Percentiles rank a stretch among this genome's conserved stretches.
These are phyloP conservation scores for Pseudomyrmex flavicornis DNA, from an alignment of 1,140 invertebrate genomes.

Conservation along the genomic window DNA sequence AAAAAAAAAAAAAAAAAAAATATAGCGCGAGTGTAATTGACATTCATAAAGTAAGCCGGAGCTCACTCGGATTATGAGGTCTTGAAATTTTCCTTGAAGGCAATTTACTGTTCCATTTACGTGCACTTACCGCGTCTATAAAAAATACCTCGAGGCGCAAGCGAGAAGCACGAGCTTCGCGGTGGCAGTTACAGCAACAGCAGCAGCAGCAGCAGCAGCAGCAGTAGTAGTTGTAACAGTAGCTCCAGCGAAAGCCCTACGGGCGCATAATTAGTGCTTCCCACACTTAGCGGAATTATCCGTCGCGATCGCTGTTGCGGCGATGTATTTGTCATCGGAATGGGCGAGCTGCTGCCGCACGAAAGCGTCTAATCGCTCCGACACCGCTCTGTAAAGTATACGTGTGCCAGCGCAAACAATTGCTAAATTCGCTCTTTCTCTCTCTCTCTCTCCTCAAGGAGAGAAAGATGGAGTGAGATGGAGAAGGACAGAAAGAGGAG, in stretches of 20 bases:
- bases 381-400: slow-evolving; percentile 32
- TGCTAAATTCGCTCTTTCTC: slow-evolving; percentile 20
- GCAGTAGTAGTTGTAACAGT: background rate
- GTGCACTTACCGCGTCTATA: slow-evolving; percentile 10
- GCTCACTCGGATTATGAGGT: slow-evolving; percentile 2
- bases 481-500: too few species aligned
- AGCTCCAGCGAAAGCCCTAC: background rate
- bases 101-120: slow-evolving; percentile 36
- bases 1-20: background rate
- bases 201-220: background rate
- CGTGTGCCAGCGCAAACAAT: slow-evolving; percentile 32
- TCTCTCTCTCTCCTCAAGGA: background rate
- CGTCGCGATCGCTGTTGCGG: slow-evolving; percentile 1
- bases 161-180: too few species aligned
- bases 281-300: slow-evolving; percentile 44
- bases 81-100: background rate
- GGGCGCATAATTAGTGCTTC: slow-evolving; percentile 30
- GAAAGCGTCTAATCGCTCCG: slow-evolving; percentile 25
- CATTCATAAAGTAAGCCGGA: slow-evolving; percentile 16
- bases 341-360: too few species aligned
- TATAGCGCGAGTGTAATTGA: slow-evolving; percentile 20
- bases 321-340: slow-evolving; percentile 21
- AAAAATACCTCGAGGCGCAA: slow-evolving; percentile 29
- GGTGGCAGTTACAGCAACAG: too few species aligned
- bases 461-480: background rate